phyloP scores from a whole-genome alignment of 2,888 invertebrate genomes.

The Carabus problematicus region DNA sequence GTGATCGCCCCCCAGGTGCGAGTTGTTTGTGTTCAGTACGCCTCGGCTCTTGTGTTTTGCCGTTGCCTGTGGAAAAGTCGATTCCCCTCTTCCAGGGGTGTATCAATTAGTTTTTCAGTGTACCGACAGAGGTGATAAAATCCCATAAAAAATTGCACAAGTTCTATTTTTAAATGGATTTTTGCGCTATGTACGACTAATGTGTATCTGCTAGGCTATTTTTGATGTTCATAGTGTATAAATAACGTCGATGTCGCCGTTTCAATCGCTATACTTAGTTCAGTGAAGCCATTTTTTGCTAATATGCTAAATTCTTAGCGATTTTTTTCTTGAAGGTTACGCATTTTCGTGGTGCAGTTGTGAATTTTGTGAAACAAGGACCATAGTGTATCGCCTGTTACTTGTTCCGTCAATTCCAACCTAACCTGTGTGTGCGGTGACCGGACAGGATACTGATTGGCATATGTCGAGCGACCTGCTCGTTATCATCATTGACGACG shows the following conservation, averaged over 20 bases:
- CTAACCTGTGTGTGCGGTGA: conserved; percentile 42
- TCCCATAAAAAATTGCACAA: conserved; percentile 54
- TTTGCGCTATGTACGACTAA: conserved; percentile 57
- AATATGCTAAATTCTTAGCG: conserved; percentile 36
- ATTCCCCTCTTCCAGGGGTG: conserved; percentile 56
- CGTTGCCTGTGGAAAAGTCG: conserved; percentile 50
- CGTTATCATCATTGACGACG: conserved; percentile 27
- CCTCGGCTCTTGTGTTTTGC: conserved; percentile 42
- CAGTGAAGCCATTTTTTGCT: conserved; percentile 57
- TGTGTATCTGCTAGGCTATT: conserved; percentile 59
- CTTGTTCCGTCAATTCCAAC: conserved; percentile 26
- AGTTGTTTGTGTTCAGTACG: conserved; percentile 35
- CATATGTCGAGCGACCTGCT: conserved; percentile 39
- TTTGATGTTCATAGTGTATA: conserved; percentile 57
- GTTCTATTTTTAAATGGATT: conserved; percentile 60
- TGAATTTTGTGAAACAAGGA: conserved; percentile 30
- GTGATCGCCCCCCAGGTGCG: conserved; percentile 43
- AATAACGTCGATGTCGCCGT: conserved; percentile 56
- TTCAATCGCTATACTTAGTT: conserved; percentile 53
- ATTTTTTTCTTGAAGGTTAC: conserved; percentile 43
- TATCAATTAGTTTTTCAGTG: conserved; percentile 59
- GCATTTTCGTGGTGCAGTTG: conserved; percentile 37
- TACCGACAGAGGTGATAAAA: conserved; percentile 58
- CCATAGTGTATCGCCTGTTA: conserved; percentile 20
- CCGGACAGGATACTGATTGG: conserved; percentile 39